Evolutionary conservation across 2,113 vertebrate genomes (phyloP), one percentile per base, ranked within the genome.

Genomic region (Poecile atricapillus): DNA sequence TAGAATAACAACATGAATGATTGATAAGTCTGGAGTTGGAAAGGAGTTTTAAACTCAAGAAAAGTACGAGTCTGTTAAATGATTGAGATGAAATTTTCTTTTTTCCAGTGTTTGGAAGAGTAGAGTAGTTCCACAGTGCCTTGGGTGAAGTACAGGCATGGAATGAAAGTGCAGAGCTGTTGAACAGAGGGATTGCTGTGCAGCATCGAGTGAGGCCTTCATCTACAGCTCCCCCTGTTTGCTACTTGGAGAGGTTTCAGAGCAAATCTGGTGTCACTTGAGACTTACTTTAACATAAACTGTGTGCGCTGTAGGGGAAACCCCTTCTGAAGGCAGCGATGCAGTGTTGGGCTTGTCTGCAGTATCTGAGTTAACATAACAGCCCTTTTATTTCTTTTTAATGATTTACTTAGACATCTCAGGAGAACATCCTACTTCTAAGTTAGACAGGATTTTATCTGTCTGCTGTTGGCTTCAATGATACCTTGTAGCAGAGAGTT

Each of bases 1-100:
- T 85, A 93, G 87, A 91, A 93, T 88, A 96, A 83, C 93, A 90
- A 7, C 68, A 95, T 90, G 68, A 94, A 95, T 93, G 88, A 96
- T 93, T 94, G 92, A 86, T 88, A 74, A 94, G 56, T 49, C 60
- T 94, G 73, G 60, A 88, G 73, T 7, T 49, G 13, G 55, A 83
- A 85, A 80, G 50, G 68, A 74, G 67, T 78, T 50, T 89, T 74
- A 82, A 91, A 93, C 59, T 55, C 27, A 25, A 47, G 75, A 58
- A 33, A 83, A 90, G 85, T 56, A 68, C 0, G 3, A 8, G 25
- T 81, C 56, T 75, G 35, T 87, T 68, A 83, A 82, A 60, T 74
- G 64, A 83, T 92, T 70, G 84, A 88, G 90, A n/a, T 63, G 24
- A 69, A 65, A 23, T 49, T 68, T 46, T 81, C n/a, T 37, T 90